Evolutionary conservation across 2,888 invertebrate species (phyloP), one percentile per base, ranked within the genome.

Genomic region (Parnassius orleans): DNA sequence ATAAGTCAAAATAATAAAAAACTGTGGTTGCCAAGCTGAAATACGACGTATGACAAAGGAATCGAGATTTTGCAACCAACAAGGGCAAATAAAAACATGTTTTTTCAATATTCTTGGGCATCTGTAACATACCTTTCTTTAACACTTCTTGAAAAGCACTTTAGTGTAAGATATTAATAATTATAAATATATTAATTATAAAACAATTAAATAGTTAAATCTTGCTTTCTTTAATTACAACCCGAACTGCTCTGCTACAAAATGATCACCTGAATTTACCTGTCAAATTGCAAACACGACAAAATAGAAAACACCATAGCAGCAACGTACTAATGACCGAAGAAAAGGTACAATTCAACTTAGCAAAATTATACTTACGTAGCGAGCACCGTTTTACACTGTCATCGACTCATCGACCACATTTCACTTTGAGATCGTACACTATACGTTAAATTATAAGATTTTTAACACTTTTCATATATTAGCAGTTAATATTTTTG

Each of bases 381-480:
- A 86, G 85, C 63, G 68, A 72, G 67, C 81, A 83, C 83, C 80
- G 84, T 85, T 89, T 88, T 87, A 88, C 87, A 80, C 83, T 87
- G 89, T 90, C 90, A 88, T 90, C 82, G 80, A 84, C 84, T 90
- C 90, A 88, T 90, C 82, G 80, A 84, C 84, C 89, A 90, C 90
- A 90, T 88, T 90, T 86, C 83, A 84, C 79, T 83, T 72, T 69
- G 65, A 72, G 77, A 80, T 81, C 73, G 77, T 78, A 72, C 80
- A 82, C 82, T 78, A 78, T 78, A 81, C 79, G 72, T 73, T 76
- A 70, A 69, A 78, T 71, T 68, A 72, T 75, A 74, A 71, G 71
- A 73, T 75, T 73, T 70, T 68, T 73, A 69, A 69, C 69, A 77
- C 77, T 70, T 68, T 48, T 68, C 73, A 73, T 69, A 67, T 65